Evolutionary conservation across 2,113 vertebrate genomes (phyloP).

Genomic region (Aleadryas rufinucha): DNA sequence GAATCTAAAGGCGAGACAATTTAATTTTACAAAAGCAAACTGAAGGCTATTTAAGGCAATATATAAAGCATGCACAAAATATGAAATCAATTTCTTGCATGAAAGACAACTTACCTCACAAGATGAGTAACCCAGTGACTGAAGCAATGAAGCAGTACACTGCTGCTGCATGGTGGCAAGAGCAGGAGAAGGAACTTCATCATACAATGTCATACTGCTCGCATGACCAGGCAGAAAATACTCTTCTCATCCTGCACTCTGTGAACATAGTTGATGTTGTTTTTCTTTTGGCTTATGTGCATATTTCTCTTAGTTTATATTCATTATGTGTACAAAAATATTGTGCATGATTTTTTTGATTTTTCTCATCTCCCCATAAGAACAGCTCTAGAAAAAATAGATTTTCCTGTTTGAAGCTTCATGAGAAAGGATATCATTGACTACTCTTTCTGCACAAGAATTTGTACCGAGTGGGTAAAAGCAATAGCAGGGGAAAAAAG

Average conservation of each 20-base stretch:
- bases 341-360: not conserved
- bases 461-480: not conserved
- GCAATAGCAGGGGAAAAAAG: not conserved
- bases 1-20: not conserved
- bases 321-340: not conserved
- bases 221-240: not conserved
- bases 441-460: not conserved
- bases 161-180: not conserved
- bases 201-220: not conserved
- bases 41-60: not conserved
- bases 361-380: not conserved
- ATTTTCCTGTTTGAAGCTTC: not conserved
- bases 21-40: not conserved
- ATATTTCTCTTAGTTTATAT: not conserved
- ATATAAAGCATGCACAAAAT: not conserved
- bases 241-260: not conserved
- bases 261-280: not conserved
- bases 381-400: not conserved
- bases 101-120: not conserved
- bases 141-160: not conserved
- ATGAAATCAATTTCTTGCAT: not conserved
- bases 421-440: not conserved
- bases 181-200: not conserved
- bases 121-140: not conserved
- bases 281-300: not conserved